Percentiles rank a stretch among this genome's conserved stretches.
Evolutionary conservation across 92 coral and sea anemone genomes (phyloP).

Genomic region (Phenganax marumi): DNA sequence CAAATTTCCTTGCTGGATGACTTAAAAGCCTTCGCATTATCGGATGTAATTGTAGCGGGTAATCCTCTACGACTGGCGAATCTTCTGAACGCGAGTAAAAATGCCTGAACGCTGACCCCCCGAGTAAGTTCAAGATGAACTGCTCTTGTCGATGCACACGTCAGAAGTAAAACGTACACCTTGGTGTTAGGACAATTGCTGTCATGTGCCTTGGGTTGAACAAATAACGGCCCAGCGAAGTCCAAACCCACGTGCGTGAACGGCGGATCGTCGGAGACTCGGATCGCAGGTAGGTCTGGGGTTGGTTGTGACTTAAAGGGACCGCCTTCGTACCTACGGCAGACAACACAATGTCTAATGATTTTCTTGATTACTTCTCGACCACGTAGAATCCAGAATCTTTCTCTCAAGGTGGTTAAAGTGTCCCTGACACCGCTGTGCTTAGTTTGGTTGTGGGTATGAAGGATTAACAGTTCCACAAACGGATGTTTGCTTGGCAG

Average conservation of each 20-base stretch:
- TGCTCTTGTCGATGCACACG: slow-evolving; percentile 18
- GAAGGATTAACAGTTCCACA: slow-evolving; percentile 30
- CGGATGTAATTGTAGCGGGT: slow-evolving; percentile 40
- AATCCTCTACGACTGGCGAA: slow-evolving; percentile 10
- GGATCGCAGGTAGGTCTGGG: slow-evolving; percentile 34
- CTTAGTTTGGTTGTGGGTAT: slow-evolving; percentile 46
- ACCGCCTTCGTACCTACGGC: slow-evolving; percentile 11
- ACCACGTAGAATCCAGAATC: slow-evolving; percentile 60
- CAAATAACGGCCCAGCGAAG: slow-evolving; percentile 49
- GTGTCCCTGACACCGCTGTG: slow-evolving; percentile 56
- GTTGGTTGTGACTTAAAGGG: slow-evolving; percentile 44
- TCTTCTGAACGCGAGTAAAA: slow-evolving; percentile 47
- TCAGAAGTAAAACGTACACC: not conserved
- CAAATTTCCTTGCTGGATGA: slow-evolving; percentile 41
- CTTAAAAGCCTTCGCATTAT: slow-evolving; percentile 48
- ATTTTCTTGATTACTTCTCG: slow-evolving; percentile 51
- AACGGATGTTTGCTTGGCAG: slow-evolving; percentile 39
- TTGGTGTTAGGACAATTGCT: not conserved
- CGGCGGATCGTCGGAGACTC: slow-evolving; percentile 50
- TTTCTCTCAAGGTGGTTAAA: slow-evolving; percentile 57
- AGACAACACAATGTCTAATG: slow-evolving; percentile 48
- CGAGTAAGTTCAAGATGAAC: slow-evolving; percentile 44
- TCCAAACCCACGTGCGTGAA: slow-evolving; percentile 47
- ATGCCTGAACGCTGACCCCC: slow-evolving; percentile 33
- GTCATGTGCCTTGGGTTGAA: slow-evolving; percentile 4